Conservation (phyloP, 2,113 vertebrate species). For the Salvelinus fontinalis region DNA sequence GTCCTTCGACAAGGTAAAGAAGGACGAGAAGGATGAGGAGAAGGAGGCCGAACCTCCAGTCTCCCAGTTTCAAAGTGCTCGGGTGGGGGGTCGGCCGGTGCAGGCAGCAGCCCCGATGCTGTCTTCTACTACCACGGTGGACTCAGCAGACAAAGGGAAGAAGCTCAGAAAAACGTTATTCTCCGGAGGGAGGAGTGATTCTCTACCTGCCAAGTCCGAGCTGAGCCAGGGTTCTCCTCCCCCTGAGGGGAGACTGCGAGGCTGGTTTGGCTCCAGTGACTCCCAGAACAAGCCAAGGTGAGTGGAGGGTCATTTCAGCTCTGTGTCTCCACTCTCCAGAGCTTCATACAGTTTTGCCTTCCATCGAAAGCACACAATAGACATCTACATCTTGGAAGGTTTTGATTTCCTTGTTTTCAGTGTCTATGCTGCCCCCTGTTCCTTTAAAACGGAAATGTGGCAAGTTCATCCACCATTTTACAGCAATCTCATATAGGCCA, state of each 20-base stretch:
- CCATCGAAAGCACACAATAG: background rate
- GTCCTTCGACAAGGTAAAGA: constrained; percentile 76
- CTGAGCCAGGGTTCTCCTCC: constrained; percentile 52
- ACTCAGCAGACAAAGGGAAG: constrained; percentile 69
- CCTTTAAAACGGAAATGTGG: constrained; percentile 43
- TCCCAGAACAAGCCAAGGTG: constrained; percentile 91
- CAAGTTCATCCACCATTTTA: constrained; percentile 44
- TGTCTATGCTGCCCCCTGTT: constrained; percentile 38
- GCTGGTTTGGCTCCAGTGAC: constrained; percentile 88
- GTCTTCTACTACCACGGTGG: constrained; percentile 11
- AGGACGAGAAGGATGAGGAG: constrained; percentile 66
- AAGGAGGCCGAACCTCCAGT: constrained; percentile 55
- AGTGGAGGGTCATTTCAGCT: constrained; percentile 54
- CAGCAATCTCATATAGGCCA: constrained; percentile 23
- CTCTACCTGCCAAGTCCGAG: constrained; percentile 71
- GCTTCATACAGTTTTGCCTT: constrained; percentile 1
- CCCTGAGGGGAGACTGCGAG: constrained; percentile 78
- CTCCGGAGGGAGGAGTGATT: constrained; percentile 76
- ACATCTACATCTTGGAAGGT: background rate
- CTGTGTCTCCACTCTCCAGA: constrained; percentile 1
- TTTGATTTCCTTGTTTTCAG: constrained; percentile 13
- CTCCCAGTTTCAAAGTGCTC: constrained; percentile 48
- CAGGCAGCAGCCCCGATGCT: constrained; percentile 59
- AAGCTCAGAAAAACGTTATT: constrained; percentile 81
- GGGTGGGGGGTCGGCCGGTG: constrained; percentile 52